A percentile compares a stretch with the other conserved stretches of the same genome.
These are phyloP conservation scores for Dufourea novaeangliae DNA, from an alignment of 1,140 invertebrate species.

Conservation along the genomic window DNA sequence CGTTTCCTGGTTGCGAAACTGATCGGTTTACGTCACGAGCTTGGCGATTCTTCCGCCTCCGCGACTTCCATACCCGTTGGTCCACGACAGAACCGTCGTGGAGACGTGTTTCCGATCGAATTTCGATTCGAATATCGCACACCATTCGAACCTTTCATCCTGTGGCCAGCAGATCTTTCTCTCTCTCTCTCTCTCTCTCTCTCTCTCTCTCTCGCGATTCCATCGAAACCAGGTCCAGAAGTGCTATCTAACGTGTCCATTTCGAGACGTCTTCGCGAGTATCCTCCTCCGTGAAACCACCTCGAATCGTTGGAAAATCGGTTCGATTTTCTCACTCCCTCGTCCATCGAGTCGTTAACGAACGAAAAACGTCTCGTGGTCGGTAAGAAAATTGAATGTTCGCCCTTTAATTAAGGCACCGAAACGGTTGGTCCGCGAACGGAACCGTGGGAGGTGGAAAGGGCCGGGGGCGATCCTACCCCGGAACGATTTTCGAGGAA, in stretches of 20 bases:
- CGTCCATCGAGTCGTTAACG: slow-evolving; percentile 42
- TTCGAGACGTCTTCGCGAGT: not conserved
- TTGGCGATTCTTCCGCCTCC: slow-evolving; percentile 53
- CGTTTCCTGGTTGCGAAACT: no score
- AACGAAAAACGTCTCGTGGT: not conserved
- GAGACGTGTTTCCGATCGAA: slow-evolving; percentile 46
- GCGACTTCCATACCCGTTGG: slow-evolving; percentile 4
- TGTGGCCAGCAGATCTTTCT: not conserved
- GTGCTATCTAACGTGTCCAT: not conserved
- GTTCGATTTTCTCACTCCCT: no score
- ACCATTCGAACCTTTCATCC: not conserved
- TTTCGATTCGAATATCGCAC: slow-evolving; percentile 39
- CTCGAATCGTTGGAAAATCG: no score
- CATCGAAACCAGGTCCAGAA: not conserved
- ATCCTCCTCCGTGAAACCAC: not conserved
- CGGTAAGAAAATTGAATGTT: slow-evolving; percentile 69
- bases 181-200: not conserved
- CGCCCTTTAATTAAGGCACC: slow-evolving; percentile 68
- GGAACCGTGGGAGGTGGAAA: not conserved
- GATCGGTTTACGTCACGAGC: slow-evolving; percentile 41
- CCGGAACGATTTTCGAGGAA: slow-evolving; percentile 62
- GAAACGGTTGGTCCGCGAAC: not conserved
- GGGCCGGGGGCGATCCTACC: not conserved
- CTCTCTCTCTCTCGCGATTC: not conserved
- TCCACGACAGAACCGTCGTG: slow-evolving; percentile 19